phyloP scores from a whole-genome alignment of 2,797 vertebrate genomes.

The Cuculus canorus region DNA sequence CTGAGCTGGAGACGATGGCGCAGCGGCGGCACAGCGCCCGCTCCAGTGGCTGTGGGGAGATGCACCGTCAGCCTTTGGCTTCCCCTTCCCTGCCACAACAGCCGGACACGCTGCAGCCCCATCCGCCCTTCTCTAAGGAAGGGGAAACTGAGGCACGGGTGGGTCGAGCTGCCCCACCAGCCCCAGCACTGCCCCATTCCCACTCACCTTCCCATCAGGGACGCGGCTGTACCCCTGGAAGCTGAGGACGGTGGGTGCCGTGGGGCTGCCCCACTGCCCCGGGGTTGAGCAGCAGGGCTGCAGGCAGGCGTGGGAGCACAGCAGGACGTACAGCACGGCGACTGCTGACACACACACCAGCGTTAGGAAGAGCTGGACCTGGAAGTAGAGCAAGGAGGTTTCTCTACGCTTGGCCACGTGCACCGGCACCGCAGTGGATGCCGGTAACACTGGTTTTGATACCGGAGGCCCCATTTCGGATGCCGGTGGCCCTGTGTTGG shows the following conservation, averaged over 20 bases:
- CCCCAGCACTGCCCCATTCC: not conserved
- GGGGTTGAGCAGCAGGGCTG: not conserved
- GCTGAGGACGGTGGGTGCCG: not conserved
- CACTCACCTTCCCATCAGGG: constrained; percentile 78
- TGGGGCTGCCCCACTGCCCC: not conserved
- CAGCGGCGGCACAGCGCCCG: constrained; percentile 79
- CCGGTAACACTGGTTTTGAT: too few relatives aligned
- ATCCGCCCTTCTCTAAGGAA: not conserved
- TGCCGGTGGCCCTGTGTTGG: too few relatives aligned
- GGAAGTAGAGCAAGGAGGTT: not conserved
- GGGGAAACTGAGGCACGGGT: not conserved
- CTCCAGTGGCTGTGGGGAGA: constrained; percentile 63
- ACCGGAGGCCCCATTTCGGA: too few relatives aligned
- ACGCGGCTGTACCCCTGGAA: constrained; percentile 77
- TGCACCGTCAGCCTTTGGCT: not conserved
- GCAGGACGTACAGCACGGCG: constrained; percentile 4
- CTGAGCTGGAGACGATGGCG: constrained; percentile 93
- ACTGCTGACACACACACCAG: not conserved
- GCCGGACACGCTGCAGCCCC: not conserved
- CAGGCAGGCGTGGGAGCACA: not conserved
- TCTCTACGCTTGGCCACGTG: not conserved
- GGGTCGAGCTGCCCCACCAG: not conserved
- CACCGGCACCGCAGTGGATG: too few relatives aligned
- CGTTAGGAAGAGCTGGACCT: constrained; percentile 62
- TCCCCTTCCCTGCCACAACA: not conserved